Conservation (phyloP, 2,113 vertebrate species). For the Clarias batrachus region DNA sequence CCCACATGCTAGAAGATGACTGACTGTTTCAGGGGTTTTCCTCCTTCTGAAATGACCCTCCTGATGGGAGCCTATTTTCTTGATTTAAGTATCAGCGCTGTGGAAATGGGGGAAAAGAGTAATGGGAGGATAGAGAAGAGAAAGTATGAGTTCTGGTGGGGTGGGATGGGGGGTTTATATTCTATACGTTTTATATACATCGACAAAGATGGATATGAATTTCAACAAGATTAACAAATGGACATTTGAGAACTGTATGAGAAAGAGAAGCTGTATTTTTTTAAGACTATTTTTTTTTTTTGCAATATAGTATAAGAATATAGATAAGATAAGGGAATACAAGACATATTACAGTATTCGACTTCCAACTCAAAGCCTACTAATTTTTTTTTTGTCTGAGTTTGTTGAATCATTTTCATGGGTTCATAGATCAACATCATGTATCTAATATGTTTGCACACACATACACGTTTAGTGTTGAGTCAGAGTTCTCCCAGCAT, state of each 20-base stretch:
- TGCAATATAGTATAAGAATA: not conserved
- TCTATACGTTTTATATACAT: conserved; percentile 3
- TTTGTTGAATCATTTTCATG: not conserved
- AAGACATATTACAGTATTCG: not conserved
- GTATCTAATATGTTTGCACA: not conserved
- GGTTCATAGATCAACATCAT: not conserved
- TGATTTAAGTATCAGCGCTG: conserved; percentile 71
- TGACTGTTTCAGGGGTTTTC: conserved; percentile 64
- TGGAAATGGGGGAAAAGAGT: conserved; percentile 45
- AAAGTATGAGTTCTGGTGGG: conserved; percentile 1
- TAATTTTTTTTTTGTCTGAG: not conserved
- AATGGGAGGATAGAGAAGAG: conserved; percentile 27
- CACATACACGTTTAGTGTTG: not conserved
- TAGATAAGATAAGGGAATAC: not conserved
- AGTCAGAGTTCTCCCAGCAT: not conserved
- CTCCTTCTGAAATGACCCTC: conserved; percentile 73
- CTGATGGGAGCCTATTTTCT: conserved; percentile 74
- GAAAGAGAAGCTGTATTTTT: not conserved
- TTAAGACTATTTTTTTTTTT: not conserved
- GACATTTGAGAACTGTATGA: not conserved
- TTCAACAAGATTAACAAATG: not conserved
- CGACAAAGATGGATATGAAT: conserved; percentile 2
- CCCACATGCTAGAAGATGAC: conserved; percentile 42
- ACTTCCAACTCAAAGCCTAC: not conserved
- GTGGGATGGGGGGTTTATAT: not conserved